Base-by-base conservation (phyloP, 1,140 invertebrate species). In the Drosophila rhopaloa region DNA sequence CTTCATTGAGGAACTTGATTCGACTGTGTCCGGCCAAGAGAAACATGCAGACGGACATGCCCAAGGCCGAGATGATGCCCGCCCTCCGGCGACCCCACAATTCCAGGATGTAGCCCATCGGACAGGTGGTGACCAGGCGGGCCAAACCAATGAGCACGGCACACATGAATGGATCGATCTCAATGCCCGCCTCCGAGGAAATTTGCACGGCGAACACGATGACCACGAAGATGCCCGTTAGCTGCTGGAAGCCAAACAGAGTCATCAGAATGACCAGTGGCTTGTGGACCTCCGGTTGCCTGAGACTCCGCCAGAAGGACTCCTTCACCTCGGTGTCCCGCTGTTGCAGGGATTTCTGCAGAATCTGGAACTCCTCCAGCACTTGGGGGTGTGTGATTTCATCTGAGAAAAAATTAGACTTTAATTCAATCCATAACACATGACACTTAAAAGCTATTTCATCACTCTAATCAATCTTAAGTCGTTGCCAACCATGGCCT, bases 211-310 rank as follows among this genome's bases (percentile, higher is more conserved):
- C 95, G 75, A 97, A 97, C 63, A 96, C 97, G 38, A 97, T 94
- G 4, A 96, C 93, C 5, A 96, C 95, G 76, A 96, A 97, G 19
- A 95, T 94, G 1, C 97, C 97, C 2, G 95, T 95, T 47, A 97
- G 95, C 88, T 97, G 96, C 90, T 97, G 96, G 81, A 97, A 95
- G 72, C 95, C 94, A 92, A 97, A 96, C 58, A 95, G 94, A 0
- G 91, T 91, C 14, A 95, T 92, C 73, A 96, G 94, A 6, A 97
- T 94, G 0, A 93, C 24, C 13, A 96, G 93, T 0, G 96, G 96
- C 47, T 95, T 94, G 46, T 95, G 90, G 2, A 94, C 94, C 16
- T 93, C 93, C 0, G 93, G 91, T 11, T 85, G 41, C 6, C 54
- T 74, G 1, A 92, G 53, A 7, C 56, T 79, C 1, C 57, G 47